Evolutionary conservation across 1,140 invertebrate genomes (phyloP).

Genomic region (Papilio polyxenes): DNA sequence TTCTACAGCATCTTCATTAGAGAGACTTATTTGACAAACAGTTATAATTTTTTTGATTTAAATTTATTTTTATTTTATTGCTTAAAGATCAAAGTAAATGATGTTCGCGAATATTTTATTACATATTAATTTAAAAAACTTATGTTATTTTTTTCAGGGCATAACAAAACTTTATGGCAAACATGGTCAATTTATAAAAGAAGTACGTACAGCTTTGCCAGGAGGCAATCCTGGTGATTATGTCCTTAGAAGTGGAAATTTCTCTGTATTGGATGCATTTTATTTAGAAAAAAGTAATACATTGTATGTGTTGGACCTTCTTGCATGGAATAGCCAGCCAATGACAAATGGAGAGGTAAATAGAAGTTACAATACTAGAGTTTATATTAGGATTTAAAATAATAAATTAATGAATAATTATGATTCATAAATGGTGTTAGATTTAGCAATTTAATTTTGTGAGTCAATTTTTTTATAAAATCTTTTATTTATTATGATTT

Average conservation of each 20-base stretch:
- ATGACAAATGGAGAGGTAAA: constrained; percentile 90
- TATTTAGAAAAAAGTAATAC: constrained; percentile 83
- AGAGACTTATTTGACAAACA: too few species aligned
- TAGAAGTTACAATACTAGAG: constrained; percentile 20
- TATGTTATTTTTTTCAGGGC: constrained; percentile 80
- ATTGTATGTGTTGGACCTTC: constrained; percentile 90
- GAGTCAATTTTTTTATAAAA: too few species aligned
- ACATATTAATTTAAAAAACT: background rate
- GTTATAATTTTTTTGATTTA: too few species aligned
- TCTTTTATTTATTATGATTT: too few species aligned
- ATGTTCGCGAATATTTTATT: too few species aligned
- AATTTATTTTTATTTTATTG: too few species aligned
- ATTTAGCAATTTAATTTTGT: too few species aligned
- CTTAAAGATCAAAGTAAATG: too few species aligned
- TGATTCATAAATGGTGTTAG: too few species aligned
- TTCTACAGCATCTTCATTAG: too few species aligned
- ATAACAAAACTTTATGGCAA: constrained; percentile 87
- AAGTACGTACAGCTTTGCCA: constrained; percentile 87
- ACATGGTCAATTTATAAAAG: constrained; percentile 82
- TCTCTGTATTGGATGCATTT: constrained; percentile 89
- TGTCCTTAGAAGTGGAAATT: constrained; percentile 63
- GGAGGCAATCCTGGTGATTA: constrained; percentile 82
- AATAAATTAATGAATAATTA: too few species aligned
- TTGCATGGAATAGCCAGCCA: constrained; percentile 90
- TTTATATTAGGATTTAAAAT: background rate